Evolutionary conservation across 2,797 vertebrate species (phyloP), one percentile per base, ranked within the genome.

Genomic region (Silurus lanzhouensis): DNA sequence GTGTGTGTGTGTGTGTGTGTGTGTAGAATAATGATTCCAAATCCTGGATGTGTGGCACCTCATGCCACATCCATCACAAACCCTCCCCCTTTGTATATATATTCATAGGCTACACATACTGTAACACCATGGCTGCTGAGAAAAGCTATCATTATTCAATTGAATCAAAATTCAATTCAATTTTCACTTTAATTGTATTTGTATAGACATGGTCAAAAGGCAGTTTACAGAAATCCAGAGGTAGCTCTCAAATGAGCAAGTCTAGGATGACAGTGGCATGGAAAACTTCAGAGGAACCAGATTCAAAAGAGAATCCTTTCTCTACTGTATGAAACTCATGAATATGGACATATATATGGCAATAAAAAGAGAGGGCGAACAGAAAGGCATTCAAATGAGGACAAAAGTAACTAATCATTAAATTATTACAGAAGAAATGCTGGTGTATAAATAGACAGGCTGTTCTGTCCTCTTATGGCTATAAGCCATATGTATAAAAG

Each of bases 21-120:
- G 66, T 76, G 64, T 77, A 20, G 64, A n/a, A 81, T 25, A 82
- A 86, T 86, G 70, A 84, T 77, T 86, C 52, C 77, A 80, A 17
- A 68, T 25, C 83, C 63, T 71, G 76, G 55, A 77, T 83, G 83
- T 66, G 25, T 55, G 58, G 38, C 72, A 70, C 81, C 82, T 89
- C 88, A 86, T 48, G 44, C 68, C 82, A 80, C 63, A 85, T 88
- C 84, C 86, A 86, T 83, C 84, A 85, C 84, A 76, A 78, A 52
- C 52, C 60, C 60, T 46, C 22, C 48, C 72, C 19, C 67, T 84
- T 72, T 38, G 46, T 81, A 58, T 58, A 64, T 80, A 74, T 66
- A 82, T 74, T 38, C 77, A 58, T 55, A 81, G 70, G 57, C 74
- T 31, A 46, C 61, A 68, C 66, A 25, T 52, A 10, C 48, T 52